Conservation (phyloP, 2,797 vertebrate species). For the Pogoniulus pusillus region DNA sequence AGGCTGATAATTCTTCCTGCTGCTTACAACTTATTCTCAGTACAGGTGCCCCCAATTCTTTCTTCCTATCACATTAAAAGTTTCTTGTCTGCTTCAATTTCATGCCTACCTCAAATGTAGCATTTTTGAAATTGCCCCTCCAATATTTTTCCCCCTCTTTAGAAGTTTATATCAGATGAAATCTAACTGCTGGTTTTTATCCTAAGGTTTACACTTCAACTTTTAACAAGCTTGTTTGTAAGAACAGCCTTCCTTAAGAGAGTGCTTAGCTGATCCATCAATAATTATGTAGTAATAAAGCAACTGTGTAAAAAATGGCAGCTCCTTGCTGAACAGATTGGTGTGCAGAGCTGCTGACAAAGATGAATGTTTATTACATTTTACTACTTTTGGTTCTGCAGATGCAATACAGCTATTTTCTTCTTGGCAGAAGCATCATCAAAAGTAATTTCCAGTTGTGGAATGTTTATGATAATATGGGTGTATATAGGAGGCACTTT, state of each 20-base stretch:
- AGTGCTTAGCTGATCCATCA: conserved; percentile 49
- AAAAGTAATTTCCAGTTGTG: conserved; percentile 48
- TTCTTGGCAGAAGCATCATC: not conserved
- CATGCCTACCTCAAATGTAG: conserved; percentile 35
- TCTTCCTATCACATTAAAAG: conserved; percentile 61
- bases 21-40: conserved; percentile 52
- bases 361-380: conserved; percentile 45
- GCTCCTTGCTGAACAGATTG: conserved; percentile 13
- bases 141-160: not conserved
- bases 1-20: conserved; percentile 66
- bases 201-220: conserved; percentile 29
- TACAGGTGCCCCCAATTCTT: conserved; percentile 67
- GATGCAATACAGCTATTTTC: conserved; percentile 53
- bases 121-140: conserved; percentile 35
- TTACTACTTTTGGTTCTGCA: conserved; percentile 40
- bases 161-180: conserved; percentile 43
- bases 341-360: conserved; percentile 49
- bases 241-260: conserved; percentile 50
- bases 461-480: conserved; percentile 42
- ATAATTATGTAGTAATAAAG: conserved; percentile 60
- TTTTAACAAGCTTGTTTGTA: conserved; percentile 36
- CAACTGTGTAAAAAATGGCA: conserved; percentile 51
- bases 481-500: no score
- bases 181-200: conserved; percentile 34
- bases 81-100: conserved; percentile 66